Conservation (phyloP, 2,888 invertebrate species). For the Ichneumon xanthorius region DNA sequence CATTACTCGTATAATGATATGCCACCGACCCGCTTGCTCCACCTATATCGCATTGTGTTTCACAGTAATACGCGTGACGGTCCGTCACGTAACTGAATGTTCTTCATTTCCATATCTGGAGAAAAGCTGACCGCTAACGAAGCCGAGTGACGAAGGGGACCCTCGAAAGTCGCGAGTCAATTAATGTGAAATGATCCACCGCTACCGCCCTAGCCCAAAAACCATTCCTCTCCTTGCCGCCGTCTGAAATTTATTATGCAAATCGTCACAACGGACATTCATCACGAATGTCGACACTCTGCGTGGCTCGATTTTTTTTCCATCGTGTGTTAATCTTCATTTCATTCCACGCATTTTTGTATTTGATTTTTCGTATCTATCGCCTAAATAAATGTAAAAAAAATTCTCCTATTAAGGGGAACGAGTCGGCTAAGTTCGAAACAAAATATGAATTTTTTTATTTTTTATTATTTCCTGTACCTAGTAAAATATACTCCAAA, state of each 20-base stretch:
- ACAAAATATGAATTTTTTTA: not conserved
- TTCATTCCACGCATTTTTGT: not conserved
- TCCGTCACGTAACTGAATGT: conserved; percentile 72
- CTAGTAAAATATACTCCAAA: not conserved
- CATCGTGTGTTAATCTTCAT: not conserved
- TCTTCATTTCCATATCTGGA: conserved; percentile 75
- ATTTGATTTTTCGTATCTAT: not conserved
- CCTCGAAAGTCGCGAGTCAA: not conserved
- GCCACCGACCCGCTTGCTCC: not conserved
- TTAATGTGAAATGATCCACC: not conserved
- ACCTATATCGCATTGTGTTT: conserved; percentile 32
- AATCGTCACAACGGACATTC: not conserved
- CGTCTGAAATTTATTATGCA: not conserved
- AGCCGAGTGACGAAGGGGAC: not conserved
- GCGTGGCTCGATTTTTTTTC: not conserved
- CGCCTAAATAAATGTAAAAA: too few species aligned
- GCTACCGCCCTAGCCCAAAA: not conserved
- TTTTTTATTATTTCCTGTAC: not conserved
- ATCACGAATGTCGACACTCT: not conserved
- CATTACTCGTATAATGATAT: conserved; percentile 11
- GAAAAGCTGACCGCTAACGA: conserved; percentile 21
- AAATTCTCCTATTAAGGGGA: not conserved
- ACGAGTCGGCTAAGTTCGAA: not conserved
- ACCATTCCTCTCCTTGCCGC: not conserved
- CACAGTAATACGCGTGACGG: conserved; percentile 64